Percentiles rank a stretch among this genome's conserved stretches.
Conservation (phyloP, 1,140 invertebrate genomes). For the Triops cancriformis region DNA sequence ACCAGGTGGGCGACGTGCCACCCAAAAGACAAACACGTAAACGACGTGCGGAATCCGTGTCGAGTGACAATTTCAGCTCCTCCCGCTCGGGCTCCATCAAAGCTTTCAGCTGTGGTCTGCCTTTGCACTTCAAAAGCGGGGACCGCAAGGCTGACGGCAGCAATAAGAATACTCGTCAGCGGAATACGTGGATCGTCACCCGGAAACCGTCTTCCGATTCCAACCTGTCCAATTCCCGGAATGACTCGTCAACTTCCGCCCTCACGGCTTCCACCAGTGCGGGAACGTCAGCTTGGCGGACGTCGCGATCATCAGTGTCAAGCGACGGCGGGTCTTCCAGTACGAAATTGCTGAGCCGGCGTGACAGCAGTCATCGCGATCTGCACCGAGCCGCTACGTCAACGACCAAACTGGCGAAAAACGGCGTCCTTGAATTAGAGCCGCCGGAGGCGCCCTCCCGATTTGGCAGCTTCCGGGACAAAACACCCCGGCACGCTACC, state of each 20-base stretch:
- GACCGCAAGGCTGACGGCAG: slow-evolving; percentile 43
- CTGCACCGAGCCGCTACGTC: slow-evolving; percentile 9
- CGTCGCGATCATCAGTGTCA: slow-evolving; percentile 60
- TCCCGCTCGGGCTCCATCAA: slow-evolving; percentile 61
- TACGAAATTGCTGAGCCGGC: slow-evolving; percentile 2
- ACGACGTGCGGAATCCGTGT: slow-evolving; percentile 50
- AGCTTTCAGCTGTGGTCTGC: slow-evolving; percentile 59
- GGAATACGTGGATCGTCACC: slow-evolving; percentile 77
- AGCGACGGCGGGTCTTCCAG: slow-evolving; percentile 34
- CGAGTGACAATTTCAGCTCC: slow-evolving; percentile 80
- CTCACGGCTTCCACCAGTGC: slow-evolving; percentile 66
- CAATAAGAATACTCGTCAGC: slow-evolving; percentile 48
- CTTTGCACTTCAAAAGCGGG: slow-evolving; percentile 47
- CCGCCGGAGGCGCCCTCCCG: not conserved
- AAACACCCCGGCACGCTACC: not conserved
- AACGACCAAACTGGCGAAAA: not conserved
- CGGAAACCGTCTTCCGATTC: slow-evolving; percentile 83
- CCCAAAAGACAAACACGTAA: slow-evolving; percentile 48
- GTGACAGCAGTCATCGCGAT: slow-evolving; percentile 10
- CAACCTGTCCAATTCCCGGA: slow-evolving; percentile 64
- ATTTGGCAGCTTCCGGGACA: slow-evolving; percentile 18
- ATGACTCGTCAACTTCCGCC: slow-evolving; percentile 76
- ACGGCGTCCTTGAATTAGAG: not conserved
- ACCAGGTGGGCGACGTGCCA: slow-evolving; percentile 68
- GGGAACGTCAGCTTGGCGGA: slow-evolving; percentile 59